Evolutionary conservation across 2,888 invertebrate species (phyloP).

Genomic region (Hydropsyche betteni): DNA sequence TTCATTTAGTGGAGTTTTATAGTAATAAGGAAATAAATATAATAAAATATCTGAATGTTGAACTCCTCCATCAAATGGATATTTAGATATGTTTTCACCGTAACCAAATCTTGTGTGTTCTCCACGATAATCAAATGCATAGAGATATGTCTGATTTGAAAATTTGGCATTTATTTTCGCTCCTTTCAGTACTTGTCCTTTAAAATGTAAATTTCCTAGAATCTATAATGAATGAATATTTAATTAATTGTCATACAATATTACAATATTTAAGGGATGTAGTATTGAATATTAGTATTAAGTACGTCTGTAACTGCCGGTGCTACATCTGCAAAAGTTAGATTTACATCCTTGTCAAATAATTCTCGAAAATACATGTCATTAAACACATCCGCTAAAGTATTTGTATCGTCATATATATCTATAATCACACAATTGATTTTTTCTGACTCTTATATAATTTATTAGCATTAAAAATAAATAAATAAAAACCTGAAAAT

Average conservation of each 20-base stretch:
- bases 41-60: conserved; percentile 70
- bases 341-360: conserved; percentile 56
- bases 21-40: conserved; percentile 63
- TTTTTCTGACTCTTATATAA: not conserved
- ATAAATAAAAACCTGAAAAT: conserved; percentile 52
- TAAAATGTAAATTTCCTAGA: conserved; percentile 60
- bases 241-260: not conserved
- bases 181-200: conserved; percentile 60
- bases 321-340: conserved; percentile 59
- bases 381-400: conserved; percentile 58
- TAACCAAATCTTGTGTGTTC: conserved; percentile 59
- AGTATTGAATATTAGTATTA: conserved; percentile 39
- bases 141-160: conserved; percentile 58
- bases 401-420: conserved; percentile 58
- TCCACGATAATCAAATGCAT: conserved; percentile 63
- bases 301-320: conserved; percentile 64
- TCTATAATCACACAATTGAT: conserved; percentile 52
- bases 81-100: conserved; percentile 57
- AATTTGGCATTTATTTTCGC: conserved; percentile 57
- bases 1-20: conserved; percentile 55
- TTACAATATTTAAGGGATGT: conserved; percentile 7
- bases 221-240: conserved; percentile 55
- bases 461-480: conserved; percentile 6
- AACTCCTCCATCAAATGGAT: conserved; percentile 63
- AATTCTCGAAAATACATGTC: conserved; percentile 58